phyloP scores from a whole-genome alignment of 2,113 vertebrate genomes.

The Xyliphius kryptos region DNA sequence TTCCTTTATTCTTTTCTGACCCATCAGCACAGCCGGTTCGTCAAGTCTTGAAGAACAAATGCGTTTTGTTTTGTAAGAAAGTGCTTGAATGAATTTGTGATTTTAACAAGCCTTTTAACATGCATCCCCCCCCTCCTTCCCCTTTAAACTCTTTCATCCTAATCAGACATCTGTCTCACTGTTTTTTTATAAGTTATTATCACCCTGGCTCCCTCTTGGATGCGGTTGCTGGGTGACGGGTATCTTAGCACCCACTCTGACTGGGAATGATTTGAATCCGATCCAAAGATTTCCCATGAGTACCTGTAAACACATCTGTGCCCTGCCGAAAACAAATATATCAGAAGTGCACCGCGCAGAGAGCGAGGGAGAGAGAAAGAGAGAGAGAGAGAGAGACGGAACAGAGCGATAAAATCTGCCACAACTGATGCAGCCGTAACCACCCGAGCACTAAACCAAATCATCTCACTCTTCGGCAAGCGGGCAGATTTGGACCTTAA shows the following conservation, averaged over 20 bases:
- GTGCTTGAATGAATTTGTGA: constrained; percentile 94
- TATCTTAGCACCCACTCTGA: constrained; percentile 99
- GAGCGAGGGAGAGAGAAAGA: constrained; percentile 42
- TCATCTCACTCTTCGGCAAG: constrained; percentile 67
- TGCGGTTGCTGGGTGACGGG: constrained; percentile 99
- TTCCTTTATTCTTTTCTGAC: constrained; percentile 56
- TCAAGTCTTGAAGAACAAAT: constrained; percentile 72
- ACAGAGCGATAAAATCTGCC: constrained; percentile 59
- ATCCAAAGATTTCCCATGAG: constrained; percentile 99
- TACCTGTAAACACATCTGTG: constrained; percentile 99
- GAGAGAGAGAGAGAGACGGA: constrained; percentile 49
- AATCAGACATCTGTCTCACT: constrained; percentile 99
- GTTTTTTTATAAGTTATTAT: constrained; percentile 97
- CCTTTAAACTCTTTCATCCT: constrained; percentile 75
- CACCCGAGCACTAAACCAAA: constrained; percentile 67
- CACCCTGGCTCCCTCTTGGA: constrained; percentile 98
- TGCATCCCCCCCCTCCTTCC: constrained; percentile 66
- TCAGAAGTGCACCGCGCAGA: constrained; percentile 59
- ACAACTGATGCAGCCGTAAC: constrained; percentile 64
- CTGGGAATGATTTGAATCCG: constrained; percentile 99
- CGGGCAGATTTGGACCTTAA: constrained; percentile 64
- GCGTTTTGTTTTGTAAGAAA: constrained; percentile 95
- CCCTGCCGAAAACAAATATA: constrained; percentile 98
- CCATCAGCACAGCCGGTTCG: constrained; percentile 67
- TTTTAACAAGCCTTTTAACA: constrained; percentile 96